Evolutionary conservation across 2,113 vertebrate species (phyloP), one percentile per base, ranked within the genome.

Genomic region (Perognathus longimembris): DNA sequence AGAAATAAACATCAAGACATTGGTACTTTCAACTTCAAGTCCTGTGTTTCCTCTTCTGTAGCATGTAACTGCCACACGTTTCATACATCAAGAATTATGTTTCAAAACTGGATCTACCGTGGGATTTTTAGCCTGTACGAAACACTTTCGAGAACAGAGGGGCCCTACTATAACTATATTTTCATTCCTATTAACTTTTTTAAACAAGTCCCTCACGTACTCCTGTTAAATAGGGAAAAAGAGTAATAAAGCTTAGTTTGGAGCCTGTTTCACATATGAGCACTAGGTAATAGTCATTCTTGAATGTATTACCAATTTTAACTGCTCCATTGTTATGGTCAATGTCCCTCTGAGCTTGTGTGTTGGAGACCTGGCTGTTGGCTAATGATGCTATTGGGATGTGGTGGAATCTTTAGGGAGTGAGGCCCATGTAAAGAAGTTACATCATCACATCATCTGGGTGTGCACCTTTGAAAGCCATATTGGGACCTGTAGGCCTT

Each of bases 181-280:
- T 90, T 88, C 15, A 73, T 73, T 50, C 34, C 21, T 66, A 12
- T 61, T 67, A 63, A n/a, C 50, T n/a, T 80, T 87, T 84, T 45
- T 45, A n/a, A 87, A 64, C 2, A 64, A 8, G 0, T 38, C 28
- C 8, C 10, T 9, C 20, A 15, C 70, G 21, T 88, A 17, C 85
- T 88, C 45, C 61, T 77, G 36, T 78, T 88, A 78, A 91, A 69
- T 30, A 86, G 73, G 36, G 22, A 24, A 40, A 89, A 78, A 57
- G 24, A 59, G 4, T 79, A 86, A 54, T 70, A 40, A 66, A 76
- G 7, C 11, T 82, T 36, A 82, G 59, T 12, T 45, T 80, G 34
- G 32, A 42, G 21, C 11, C 34, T 24, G 3, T 71, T 14, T 61
- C 38, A n/a, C n/a, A 24, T 69, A 66, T 36, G 88, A 74, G 28